These are phyloP conservation scores for Spheniscus mendiculus DNA, from an alignment of 2,113 vertebrate species.

Conservation along the genomic window DNA sequence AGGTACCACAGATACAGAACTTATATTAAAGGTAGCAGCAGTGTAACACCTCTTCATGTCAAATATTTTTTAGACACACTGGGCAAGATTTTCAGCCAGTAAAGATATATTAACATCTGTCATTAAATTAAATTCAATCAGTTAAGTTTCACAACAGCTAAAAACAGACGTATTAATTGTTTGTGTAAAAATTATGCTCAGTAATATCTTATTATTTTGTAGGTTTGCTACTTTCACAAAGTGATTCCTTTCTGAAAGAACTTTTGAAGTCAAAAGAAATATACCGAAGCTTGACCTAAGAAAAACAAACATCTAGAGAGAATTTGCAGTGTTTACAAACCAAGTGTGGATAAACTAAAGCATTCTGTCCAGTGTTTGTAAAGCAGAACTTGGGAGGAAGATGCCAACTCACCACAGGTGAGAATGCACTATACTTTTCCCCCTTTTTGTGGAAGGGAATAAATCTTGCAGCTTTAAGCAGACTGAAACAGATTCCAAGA, in stretches of 20 bases:
- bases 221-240: not conserved
- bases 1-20: not conserved
- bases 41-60: not conserved
- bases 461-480: not conserved
- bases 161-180: not conserved
- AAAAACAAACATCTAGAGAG: not conserved
- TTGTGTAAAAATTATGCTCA: not conserved
- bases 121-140: not conserved
- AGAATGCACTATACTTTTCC: accelerated
- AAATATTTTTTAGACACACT: too few relatives aligned
- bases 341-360: not conserved
- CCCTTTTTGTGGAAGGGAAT: not conserved
- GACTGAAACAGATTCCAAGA: not conserved
- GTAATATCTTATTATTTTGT: not conserved
- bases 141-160: not conserved
- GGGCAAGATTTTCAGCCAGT: not conserved
- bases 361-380: not conserved
- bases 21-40: not conserved
- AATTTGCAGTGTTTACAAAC: not conserved
- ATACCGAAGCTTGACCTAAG: not conserved
- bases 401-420: not conserved
- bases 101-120: not conserved
- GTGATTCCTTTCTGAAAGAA: not conserved
- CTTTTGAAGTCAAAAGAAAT: not conserved
- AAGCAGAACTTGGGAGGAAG: not conserved